phyloP scores from a whole-genome alignment of 2,797 vertebrate species.

The Oophaga sylvatica region DNA sequence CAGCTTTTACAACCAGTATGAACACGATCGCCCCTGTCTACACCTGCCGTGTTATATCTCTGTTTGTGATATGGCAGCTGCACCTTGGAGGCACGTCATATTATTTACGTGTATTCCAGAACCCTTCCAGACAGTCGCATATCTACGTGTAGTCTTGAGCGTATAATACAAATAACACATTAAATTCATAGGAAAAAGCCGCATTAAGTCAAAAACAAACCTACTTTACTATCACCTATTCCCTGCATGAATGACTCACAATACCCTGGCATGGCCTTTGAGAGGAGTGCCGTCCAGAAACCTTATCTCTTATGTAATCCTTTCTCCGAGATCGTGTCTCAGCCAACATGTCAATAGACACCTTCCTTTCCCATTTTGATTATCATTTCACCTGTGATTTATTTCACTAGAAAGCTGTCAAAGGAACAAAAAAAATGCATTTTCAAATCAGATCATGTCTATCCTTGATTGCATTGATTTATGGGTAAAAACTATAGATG shows the following conservation, averaged over 20 bases:
- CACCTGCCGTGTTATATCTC: not conserved
- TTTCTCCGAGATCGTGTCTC: not conserved
- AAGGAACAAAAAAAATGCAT: not conserved
- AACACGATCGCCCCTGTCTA: not conserved
- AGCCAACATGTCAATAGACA: not conserved
- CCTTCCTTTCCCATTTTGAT: not conserved
- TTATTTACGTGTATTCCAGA: conserved; percentile 12
- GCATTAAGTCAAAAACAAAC: conserved; percentile 15
- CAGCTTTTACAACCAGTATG: not conserved
- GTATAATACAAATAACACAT: not conserved
- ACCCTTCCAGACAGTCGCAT: not conserved
- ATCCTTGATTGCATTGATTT: no score
- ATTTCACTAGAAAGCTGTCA: not conserved
- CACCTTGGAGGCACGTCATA: not conserved
- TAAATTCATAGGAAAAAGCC: not conserved
- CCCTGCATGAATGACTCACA: conserved; percentile 12
- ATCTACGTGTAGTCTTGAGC: conserved; percentile 14
- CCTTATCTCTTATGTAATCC: conserved; percentile 17
- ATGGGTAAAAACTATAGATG: no score
- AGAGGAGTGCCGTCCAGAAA: conserved; percentile 14
- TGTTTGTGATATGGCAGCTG: not conserved
- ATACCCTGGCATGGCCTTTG: not conserved
- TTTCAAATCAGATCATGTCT: not conserved
- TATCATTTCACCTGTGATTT: not conserved
- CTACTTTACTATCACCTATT: not conserved